Evolutionary conservation across 2,113 vertebrate genomes (phyloP).

Genomic region (Reinhardtius hippoglossoides): DNA sequence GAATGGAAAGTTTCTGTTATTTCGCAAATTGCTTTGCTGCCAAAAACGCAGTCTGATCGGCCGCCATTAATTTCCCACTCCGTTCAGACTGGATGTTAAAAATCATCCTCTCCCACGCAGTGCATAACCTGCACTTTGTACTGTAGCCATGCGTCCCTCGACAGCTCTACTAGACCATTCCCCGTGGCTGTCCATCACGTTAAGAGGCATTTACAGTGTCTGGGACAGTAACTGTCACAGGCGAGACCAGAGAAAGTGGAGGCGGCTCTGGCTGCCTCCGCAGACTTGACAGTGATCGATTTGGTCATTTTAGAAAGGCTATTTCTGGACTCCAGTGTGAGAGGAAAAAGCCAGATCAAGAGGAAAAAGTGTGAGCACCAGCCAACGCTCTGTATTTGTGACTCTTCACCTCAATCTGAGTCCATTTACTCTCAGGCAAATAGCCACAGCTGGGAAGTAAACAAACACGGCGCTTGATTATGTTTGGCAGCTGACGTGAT

Average conservation of each 20-base stretch:
- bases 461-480: conserved; percentile 50
- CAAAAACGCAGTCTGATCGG: background rate
- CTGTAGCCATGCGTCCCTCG: conserved; percentile 8
- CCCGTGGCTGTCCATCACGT: conserved; percentile 51
- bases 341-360: conserved; percentile 3
- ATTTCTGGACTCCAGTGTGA: conserved; percentile 56
- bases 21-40: background rate
- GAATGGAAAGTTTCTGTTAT: conserved; percentile 9
- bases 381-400: conserved; percentile 31
- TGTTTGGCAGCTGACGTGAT: conserved; percentile 39
- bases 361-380: background rate
- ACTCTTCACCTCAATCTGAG: conserved; percentile 36
- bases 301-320: conserved; percentile 62
- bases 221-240: conserved; percentile 57
- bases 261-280: conserved; percentile 37
- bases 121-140: background rate
- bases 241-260: conserved; percentile 33
- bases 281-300: conserved; percentile 68
- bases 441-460: conserved; percentile 22
- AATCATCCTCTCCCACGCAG: conserved; percentile 13
- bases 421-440: conserved; percentile 45
- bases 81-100: conserved; percentile 6
- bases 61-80: conserved; percentile 20
- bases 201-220: conserved; percentile 67
- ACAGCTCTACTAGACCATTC: background rate